Percentiles rank a stretch among this genome's conserved stretches.
These are phyloP conservation scores for Laspeyria flexula DNA, from an alignment of 2,888 invertebrate genomes.

Conservation along the genomic window DNA sequence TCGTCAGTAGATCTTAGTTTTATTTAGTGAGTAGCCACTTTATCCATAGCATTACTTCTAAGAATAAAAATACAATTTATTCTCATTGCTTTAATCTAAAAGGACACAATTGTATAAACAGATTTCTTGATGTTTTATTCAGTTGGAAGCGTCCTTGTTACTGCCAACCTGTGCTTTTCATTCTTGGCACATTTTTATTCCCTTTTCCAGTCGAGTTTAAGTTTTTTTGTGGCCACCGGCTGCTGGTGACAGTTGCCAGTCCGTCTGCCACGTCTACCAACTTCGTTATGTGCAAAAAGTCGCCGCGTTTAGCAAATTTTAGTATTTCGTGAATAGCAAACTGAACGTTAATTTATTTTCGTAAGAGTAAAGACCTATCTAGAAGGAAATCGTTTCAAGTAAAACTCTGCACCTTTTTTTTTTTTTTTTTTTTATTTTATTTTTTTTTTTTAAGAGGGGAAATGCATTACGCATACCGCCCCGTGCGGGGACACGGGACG, in stretches of 20 bases:
- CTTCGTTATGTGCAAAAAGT: conserved; percentile 41
- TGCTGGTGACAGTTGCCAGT: conserved; percentile 44
- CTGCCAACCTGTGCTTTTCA: conserved; percentile 33
- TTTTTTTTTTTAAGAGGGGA: too few species aligned
- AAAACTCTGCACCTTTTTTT: background rate
- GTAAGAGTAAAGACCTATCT: too few species aligned
- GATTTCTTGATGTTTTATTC: conserved; percentile 31
- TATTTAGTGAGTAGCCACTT: too few species aligned
- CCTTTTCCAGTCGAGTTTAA: conserved; percentile 22
- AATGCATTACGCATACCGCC: too few species aligned
- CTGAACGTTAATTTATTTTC: conserved; percentile 34
- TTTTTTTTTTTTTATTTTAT: background rate
- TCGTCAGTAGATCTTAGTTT: too few species aligned
- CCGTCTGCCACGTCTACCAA: conserved; percentile 39
- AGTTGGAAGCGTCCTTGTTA: conserved; percentile 12
- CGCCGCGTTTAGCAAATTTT: conserved; percentile 28
- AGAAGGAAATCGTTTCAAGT: too few species aligned
- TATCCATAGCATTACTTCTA: too few species aligned
- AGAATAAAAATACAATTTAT: conserved; percentile 1
- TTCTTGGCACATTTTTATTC: conserved; percentile 41
- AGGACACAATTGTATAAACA: conserved; percentile 9
- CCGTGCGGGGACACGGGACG: too few species aligned
- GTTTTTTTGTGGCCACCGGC: conserved; percentile 36
- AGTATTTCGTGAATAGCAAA: conserved; percentile 39
- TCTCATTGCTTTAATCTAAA: conserved; percentile 1